Percentiles rank a stretch among this genome's conserved stretches.
phyloP scores from a whole-genome alignment of 2,888 invertebrate genomes.

The Pherbina coryleti region DNA sequence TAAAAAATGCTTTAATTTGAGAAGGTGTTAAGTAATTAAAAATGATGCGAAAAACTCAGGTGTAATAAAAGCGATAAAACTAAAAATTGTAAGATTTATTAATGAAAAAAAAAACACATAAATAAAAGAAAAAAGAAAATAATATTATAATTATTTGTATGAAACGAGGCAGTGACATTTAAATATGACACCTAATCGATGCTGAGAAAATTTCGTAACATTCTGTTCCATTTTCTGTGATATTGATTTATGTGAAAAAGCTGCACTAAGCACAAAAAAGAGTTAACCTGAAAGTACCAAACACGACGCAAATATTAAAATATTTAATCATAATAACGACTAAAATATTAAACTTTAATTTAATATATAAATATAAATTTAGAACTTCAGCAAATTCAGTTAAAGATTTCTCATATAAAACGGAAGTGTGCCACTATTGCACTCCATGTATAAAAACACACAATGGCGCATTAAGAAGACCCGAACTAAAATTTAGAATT shows the following conservation, averaged over 20 bases:
- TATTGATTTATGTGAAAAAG: constrained; percentile 30
- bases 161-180: not conserved
- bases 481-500: too few relatives aligned
- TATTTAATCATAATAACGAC: too few relatives aligned
- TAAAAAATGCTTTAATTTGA: too few relatives aligned
- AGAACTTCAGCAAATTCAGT: too few relatives aligned
- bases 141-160: not conserved
- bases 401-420: too few relatives aligned
- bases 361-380: too few relatives aligned
- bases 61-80: constrained; percentile 8
- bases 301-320: too few relatives aligned
- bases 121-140: constrained; percentile 1
- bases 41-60: not conserved
- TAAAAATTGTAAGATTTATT: constrained; percentile 15
- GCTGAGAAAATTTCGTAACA: constrained; percentile 24
- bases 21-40: too few relatives aligned
- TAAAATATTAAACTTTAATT: too few relatives aligned
- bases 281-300: not conserved
- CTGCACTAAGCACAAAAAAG: not conserved
- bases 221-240: constrained; percentile 26
- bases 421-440: too few relatives aligned
- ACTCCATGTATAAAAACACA: too few relatives aligned
- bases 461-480: too few relatives aligned
- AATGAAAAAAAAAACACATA: not conserved
- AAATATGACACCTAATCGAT: not conserved